These are phyloP conservation scores for Telmatochromis brichardi DNA, from an alignment of 2,113 vertebrate species.

Conservation along the genomic window DNA sequence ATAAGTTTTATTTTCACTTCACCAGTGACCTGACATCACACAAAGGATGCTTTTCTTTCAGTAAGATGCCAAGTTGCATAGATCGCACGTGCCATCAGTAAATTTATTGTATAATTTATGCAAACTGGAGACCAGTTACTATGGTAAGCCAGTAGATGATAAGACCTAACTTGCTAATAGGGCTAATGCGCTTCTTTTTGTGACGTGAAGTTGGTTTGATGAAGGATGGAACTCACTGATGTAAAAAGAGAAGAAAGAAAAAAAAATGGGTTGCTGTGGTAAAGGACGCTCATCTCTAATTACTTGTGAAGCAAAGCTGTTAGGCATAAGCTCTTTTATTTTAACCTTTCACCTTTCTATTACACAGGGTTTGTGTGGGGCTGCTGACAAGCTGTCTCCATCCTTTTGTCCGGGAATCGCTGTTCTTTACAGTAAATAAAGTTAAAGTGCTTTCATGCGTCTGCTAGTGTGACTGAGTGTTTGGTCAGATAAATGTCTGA, in stretches of 20 bases:
- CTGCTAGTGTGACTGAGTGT: background rate
- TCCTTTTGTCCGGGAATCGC: slow-evolving; percentile 28
- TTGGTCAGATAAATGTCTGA: background rate
- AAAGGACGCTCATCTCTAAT: background rate
- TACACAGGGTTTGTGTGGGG: slow-evolving; percentile 39
- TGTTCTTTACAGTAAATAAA: slow-evolving; percentile 63
- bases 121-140: background rate
- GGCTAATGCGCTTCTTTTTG: background rate
- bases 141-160: background rate
- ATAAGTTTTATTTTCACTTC: background rate
- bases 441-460: slow-evolving; percentile 35
- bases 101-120: background rate
- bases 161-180: background rate
- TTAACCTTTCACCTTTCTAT: slow-evolving; percentile 21
- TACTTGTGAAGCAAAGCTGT: background rate
- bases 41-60: background rate
- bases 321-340: slow-evolving; percentile 11
- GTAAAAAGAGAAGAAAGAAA: background rate
- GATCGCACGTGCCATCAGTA: background rate
- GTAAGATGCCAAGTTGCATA: background rate
- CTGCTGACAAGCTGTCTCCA: slow-evolving; percentile 27
- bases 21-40: background rate
- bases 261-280: background rate
- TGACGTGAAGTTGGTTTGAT: background rate
- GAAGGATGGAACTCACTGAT: background rate